Conservation (phyloP, 2,797 vertebrate species). For the Enteromius viviparus region DNA sequence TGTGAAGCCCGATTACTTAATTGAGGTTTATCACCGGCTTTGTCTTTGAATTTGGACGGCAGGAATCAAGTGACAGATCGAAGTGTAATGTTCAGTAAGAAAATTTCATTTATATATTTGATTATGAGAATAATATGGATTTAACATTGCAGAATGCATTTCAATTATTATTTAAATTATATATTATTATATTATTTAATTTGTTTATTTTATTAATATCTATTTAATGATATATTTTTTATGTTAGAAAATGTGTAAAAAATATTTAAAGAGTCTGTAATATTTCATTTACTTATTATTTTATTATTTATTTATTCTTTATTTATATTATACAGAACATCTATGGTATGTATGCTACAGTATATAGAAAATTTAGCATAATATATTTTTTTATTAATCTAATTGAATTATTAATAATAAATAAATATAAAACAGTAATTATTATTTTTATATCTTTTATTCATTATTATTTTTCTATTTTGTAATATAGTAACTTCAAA, state of each 20-base stretch:
- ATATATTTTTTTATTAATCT: no score
- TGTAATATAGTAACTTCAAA: not conserved
- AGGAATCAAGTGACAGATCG: not conserved
- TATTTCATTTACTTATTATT: not conserved
- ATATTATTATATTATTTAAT: no score
- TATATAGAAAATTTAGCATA: not conserved
- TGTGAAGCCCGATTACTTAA: constrained; percentile 69
- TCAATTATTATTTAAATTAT: not conserved
- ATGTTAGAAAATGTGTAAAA: not conserved
- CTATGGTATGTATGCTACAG: not conserved
- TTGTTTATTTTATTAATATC: no score
- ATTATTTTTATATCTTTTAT: not conserved
- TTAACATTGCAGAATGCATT: not conserved
- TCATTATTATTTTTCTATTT: not conserved
- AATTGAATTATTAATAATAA: not conserved
- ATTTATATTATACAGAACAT: not conserved
- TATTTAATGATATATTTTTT: no score
- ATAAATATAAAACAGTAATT: not conserved
- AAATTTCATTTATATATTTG: not conserved
- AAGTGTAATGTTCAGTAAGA: not conserved
- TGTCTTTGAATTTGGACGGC: not conserved
- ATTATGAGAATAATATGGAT: not conserved
- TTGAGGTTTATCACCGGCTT: constrained; percentile 50
- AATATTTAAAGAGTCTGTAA: not conserved
- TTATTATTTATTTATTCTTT: no score